Evolutionary conservation across 1,140 invertebrate species (phyloP).

Genomic region (Holcopasites calliopsidis): DNA sequence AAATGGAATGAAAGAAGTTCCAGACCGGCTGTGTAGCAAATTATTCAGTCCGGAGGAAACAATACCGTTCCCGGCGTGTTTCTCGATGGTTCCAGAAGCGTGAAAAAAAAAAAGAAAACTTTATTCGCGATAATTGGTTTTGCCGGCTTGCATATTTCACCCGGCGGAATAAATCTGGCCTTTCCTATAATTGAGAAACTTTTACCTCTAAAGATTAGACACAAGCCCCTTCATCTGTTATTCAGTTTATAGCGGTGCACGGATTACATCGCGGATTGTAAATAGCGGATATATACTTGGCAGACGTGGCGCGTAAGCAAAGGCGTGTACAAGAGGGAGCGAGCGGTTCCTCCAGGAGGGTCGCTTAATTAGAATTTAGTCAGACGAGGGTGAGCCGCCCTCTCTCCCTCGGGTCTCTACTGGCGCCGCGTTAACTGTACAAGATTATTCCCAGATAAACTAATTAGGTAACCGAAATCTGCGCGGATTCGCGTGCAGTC

Average conservation of each 20-base stretch:
- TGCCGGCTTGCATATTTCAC: too few species aligned
- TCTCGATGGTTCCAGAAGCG: too few species aligned
- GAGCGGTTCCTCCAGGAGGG: conserved; percentile 40
- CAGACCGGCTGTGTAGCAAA: too few species aligned
- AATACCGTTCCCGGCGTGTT: too few species aligned
- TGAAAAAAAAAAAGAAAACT: too few species aligned
- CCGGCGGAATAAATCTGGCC: too few species aligned
- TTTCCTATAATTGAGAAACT: not conserved
- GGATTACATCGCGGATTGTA: conserved; percentile 24
- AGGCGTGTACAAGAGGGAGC: conserved; percentile 35
- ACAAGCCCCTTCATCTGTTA: conserved; percentile 22
- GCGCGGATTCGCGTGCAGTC: conserved; percentile 42
- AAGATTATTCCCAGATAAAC: conserved; percentile 65
- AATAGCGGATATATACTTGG: conserved; percentile 25
- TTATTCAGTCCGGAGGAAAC: too few species aligned
- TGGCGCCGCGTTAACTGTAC: conserved; percentile 55
- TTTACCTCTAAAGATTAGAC: not conserved
- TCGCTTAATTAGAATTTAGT: conserved; percentile 67
- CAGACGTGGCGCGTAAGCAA: conserved; percentile 32
- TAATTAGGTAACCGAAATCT: conserved; percentile 63
- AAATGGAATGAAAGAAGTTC: too few species aligned
- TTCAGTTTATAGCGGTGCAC: conserved; percentile 15
- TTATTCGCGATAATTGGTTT: too few species aligned
- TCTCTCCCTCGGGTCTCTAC: not conserved
- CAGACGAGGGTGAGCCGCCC: conserved; percentile 39